phyloP scores from a whole-genome alignment of 2,797 vertebrate species.

The Garrulus glandarius region DNA sequence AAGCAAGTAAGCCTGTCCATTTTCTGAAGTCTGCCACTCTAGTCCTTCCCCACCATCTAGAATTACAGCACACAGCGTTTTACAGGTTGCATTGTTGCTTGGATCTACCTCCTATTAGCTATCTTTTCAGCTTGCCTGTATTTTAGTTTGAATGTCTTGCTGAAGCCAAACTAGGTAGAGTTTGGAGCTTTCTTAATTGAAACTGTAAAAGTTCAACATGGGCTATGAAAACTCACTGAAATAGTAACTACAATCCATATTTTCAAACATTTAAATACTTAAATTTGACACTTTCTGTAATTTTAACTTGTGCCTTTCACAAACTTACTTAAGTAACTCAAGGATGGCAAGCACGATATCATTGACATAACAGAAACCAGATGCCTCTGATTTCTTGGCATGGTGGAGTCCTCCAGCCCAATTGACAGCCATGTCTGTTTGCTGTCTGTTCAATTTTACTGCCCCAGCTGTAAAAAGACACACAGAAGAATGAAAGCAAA shows the following conservation, averaged over 20 bases:
- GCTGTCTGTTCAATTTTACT: conserved; percentile 90
- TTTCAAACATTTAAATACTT: background rate
- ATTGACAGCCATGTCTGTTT: conserved; percentile 92
- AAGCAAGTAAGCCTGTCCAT: background rate
- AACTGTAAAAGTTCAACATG: fast-evolving
- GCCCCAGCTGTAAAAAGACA: conserved; percentile 80
- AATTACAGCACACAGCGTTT: background rate
- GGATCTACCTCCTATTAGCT: background rate
- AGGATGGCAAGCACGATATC: conserved; percentile 93
- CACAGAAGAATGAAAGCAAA: background rate
- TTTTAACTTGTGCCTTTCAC: background rate
- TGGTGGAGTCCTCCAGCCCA: conserved; percentile 94
- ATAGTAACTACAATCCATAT: background rate
- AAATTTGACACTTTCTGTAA: background rate
- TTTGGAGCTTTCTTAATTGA: background rate
- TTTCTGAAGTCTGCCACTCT: background rate
- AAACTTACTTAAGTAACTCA: conserved; percentile 90
- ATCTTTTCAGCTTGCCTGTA: background rate
- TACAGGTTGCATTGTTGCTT: background rate
- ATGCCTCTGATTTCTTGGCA: conserved; percentile 92
- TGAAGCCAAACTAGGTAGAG: background rate
- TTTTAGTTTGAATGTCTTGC: background rate
- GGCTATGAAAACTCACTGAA: background rate
- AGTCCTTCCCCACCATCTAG: background rate
- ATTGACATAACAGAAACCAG: conserved; percentile 93